These are phyloP conservation scores for Hyphantria cunea DNA, from an alignment of 1,140 invertebrate genomes.

Conservation along the genomic window DNA sequence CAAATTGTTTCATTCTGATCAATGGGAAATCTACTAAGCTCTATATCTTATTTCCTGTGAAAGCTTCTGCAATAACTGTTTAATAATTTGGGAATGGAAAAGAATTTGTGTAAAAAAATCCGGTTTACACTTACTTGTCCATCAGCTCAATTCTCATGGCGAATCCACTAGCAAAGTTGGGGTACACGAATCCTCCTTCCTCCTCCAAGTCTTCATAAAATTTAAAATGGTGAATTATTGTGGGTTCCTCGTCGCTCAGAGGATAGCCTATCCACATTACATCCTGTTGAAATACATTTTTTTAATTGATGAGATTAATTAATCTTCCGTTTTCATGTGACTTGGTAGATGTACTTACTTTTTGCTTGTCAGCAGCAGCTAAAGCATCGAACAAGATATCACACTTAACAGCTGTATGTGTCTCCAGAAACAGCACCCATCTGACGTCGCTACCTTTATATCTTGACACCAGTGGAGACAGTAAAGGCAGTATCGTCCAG, in stretches of 20 bases:
- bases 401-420: constrained; percentile 67
- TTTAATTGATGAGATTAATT: neutral
- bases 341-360: constrained; percentile 35
- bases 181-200: constrained; percentile 87
- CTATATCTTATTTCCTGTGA: too few relatives aligned
- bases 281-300: constrained; percentile 43
- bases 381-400: constrained; percentile 56
- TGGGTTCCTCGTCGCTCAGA: constrained; percentile 88
- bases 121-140: constrained; percentile 83
- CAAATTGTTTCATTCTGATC: too few relatives aligned
- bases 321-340: too few relatives aligned
- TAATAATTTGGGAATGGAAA: too few relatives aligned
- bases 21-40: too few relatives aligned
- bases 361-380: constrained; percentile 54
- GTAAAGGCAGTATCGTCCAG: constrained; percentile 67
- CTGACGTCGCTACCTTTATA: constrained; percentile 56
- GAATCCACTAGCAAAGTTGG: constrained; percentile 90
- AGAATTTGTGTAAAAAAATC: too few relatives aligned
- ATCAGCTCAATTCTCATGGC: constrained; percentile 86
- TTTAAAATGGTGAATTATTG: constrained; percentile 95
- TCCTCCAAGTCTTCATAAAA: constrained; percentile 81
- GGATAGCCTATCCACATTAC: constrained; percentile 86
- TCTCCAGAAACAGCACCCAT: constrained; percentile 67
- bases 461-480: constrained; percentile 50
- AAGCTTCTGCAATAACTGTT: too few relatives aligned